A percentile compares a stretch with the other conserved stretches of the same genome.
Evolutionary conservation across 1,140 invertebrate species (phyloP).

Genomic region (Scaptodrosophila lebanonensis): DNA sequence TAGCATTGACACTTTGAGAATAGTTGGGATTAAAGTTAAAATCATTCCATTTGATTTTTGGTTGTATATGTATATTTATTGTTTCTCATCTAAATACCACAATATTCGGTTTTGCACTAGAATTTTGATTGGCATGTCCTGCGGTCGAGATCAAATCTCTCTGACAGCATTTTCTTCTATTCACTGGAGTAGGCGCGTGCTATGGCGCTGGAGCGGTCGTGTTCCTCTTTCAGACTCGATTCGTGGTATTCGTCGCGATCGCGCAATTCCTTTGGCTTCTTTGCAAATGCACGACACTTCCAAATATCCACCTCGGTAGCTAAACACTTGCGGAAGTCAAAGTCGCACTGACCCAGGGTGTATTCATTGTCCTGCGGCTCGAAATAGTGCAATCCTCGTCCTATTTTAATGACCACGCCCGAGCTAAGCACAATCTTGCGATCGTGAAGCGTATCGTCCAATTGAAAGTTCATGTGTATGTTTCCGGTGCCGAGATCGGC

Average conservation of each 20-base stretch:
- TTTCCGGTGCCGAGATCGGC: slow-evolving; percentile 49
- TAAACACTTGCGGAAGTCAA: slow-evolving; percentile 60
- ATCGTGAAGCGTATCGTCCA: slow-evolving; percentile 57
- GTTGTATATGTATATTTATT: background rate
- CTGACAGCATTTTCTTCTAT: background rate
- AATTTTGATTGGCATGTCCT: slow-evolving; percentile 6
- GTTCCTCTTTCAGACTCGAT: background rate
- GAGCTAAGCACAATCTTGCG: slow-evolving; percentile 62
- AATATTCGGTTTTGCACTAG: too few species aligned
- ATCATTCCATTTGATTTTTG: background rate
- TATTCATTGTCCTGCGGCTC: slow-evolving; percentile 30
- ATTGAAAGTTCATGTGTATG: slow-evolving; percentile 57
- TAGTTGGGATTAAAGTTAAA: too few species aligned
- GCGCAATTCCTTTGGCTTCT: slow-evolving; percentile 9
- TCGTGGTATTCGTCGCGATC: slow-evolving; percentile 4
- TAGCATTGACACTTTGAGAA: too few species aligned
- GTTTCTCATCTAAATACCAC: slow-evolving; percentile 9
- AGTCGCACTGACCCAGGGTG: slow-evolving; percentile 50
- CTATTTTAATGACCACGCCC: slow-evolving; percentile 55
- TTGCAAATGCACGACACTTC: slow-evolving; percentile 60
- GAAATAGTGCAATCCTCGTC: slow-evolving; percentile 56
- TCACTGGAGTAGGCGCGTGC: slow-evolving; percentile 14
- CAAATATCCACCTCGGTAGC: slow-evolving; percentile 59
- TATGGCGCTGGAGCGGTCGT: slow-evolving; percentile 24
- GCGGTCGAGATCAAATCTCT: background rate